Evolutionary conservation across 1,140 invertebrate species (phyloP), one percentile per base, ranked within the genome.

Genomic region (Augochlora pura): DNA sequence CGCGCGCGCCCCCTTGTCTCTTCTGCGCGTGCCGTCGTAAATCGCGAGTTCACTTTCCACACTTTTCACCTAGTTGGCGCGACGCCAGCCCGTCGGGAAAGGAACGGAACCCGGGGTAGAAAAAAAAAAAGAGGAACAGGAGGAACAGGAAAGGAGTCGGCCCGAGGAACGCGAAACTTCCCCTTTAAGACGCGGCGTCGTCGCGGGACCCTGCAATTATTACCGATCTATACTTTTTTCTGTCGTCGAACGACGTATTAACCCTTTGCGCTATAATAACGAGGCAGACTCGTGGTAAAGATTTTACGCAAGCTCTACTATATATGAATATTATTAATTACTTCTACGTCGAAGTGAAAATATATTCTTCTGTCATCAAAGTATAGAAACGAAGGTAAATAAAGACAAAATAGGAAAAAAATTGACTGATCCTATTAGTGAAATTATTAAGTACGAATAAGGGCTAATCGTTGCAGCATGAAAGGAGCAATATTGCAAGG

Each of bases 31-130:
- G 86, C 49, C 70, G 84, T 81, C 86, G 88, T 90, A 92, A 92
- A 92, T 91, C 87, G 86, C 81, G 82, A 90, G 89, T 91, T 92
- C 90, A 90, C 91, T 91, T 92, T 90, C 90, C 82, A 88, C 87
- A 91, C 91, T 93, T 93, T 92, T 93, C 91, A 93, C 92, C 92
- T 85, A 93, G 89, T 93, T 93, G 92, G 92, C 91, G 78, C 65
- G n/a, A 72, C 67, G 92, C 92, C 92, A 93, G 87, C 74, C 80
- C 70, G 67, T 74, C 71, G 84, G 78, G 67, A 73, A 80, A 76
- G 65, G 72, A 79, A 78, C 66, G 71, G 81, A 65, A 66, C 23
- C 71, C 25, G 64, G 83, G 82, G 82, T n/a, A n/a, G n/a, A n/a
- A n/a, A n/a, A n/a, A n/a, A 78, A 71, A 83, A 71, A 57, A 57